Evolutionary conservation across 2,888 invertebrate genomes (phyloP), one percentile per base, ranked within the genome.

Genomic region (Trichacis sp.): DNA sequence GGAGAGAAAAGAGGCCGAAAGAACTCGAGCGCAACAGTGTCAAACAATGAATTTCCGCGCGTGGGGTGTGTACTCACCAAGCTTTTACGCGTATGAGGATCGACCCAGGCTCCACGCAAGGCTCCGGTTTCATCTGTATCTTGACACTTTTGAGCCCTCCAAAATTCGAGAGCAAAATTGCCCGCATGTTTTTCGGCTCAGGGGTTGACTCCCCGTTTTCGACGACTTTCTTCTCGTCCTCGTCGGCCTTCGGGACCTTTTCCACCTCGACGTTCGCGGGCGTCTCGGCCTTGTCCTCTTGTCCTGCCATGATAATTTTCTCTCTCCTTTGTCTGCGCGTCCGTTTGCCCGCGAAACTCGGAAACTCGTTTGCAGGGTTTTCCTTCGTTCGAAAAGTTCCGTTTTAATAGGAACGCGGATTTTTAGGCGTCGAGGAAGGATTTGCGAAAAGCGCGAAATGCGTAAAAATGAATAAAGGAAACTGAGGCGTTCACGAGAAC

Each of bases 111-210:
- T 86, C 88, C 56, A 88, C 82, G 73, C 89, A 85, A 38, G 93
- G 92, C 82, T 93, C 93, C 19, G 93, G 92, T 81, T 92, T 92
- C 85, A 91, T 93, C 78, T 91, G 88, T 72, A 93, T 91, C 86
- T 94, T 94, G 74, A 95, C 91, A 81, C 92, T 91, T 85, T 94
- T 94, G 67, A 94, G 87, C 42, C 94, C 94, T 38, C 95, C 95
- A 85, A 94, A 95, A 77, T 93, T 92, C 71, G 92, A 92, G 74
- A 95, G 89, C 69, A 94, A 92, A 75, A 95, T 90, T 57, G 93
- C 93, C 80, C 92, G 89, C 93, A 94, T 94, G 86, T 94, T 93
- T 85, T 93, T 93, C 72, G 91, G 90, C 72, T 78, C 80, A 59
- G 77, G 79, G 76, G 60, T 78, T 51, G 71, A 62, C 71, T 82